Evolutionary conservation across 1,140 invertebrate genomes (phyloP).

Genomic region (Asobara japonica): DNA sequence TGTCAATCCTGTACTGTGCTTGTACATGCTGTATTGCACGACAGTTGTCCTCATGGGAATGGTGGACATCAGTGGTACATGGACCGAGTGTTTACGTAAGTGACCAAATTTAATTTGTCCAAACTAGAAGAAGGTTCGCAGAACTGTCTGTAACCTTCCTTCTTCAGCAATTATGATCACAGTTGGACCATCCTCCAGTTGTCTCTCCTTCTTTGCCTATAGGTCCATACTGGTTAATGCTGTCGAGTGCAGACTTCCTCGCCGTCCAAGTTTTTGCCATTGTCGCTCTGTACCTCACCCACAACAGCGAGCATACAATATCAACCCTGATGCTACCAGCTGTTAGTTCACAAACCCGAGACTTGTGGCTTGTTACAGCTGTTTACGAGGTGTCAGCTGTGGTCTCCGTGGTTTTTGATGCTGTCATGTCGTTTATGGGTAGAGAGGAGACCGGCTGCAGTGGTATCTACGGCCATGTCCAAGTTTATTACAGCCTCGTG

Average conservation of each 20-base stretch:
- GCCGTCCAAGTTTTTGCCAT: constrained; percentile 68
- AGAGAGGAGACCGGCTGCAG: constrained; percentile 65
- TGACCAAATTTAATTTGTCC: constrained; percentile 28
- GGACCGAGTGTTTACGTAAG: constrained; percentile 68
- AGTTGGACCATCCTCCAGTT: no score
- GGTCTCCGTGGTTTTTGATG: constrained; percentile 65
- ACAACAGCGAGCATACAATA: constrained; percentile 63
- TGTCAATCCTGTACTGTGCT: constrained; percentile 54
- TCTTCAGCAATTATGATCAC: not conserved
- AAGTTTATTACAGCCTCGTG: constrained; percentile 65
- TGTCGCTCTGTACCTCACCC: constrained; percentile 67
- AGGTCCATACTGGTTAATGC: constrained; percentile 69
- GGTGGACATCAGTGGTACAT: constrained; percentile 62
- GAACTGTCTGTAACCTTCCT: not conserved
- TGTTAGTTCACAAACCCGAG: constrained; percentile 62
- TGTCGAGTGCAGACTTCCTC: constrained; percentile 67
- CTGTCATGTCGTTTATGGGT: constrained; percentile 64
- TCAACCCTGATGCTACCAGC: constrained; percentile 58
- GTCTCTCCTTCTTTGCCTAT: constrained; percentile 39
- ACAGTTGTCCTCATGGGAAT: constrained; percentile 66
- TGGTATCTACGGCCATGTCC: constrained; percentile 67
- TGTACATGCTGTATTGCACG: constrained; percentile 65
- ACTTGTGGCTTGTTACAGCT: constrained; percentile 67
- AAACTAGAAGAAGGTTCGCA: not conserved
- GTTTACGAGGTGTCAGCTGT: constrained; percentile 68